Percentiles rank a stretch among this genome's conserved stretches.
phyloP scores from a whole-genome alignment of 2,797 vertebrate genomes.

The Muraenolepis orangiensis region DNA sequence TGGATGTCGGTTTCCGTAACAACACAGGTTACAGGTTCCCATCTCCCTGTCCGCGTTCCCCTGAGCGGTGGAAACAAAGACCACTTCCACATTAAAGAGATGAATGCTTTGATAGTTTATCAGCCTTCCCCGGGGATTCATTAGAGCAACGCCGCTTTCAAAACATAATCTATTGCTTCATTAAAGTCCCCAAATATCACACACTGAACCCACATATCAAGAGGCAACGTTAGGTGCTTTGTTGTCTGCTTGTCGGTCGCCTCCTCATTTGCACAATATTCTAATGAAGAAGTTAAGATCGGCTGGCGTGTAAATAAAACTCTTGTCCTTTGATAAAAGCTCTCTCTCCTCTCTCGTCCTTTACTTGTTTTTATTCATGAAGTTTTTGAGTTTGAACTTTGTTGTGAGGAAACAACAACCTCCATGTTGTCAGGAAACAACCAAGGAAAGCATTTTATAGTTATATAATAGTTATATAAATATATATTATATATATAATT shows the following conservation, averaged over 20 bases:
- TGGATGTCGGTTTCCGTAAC: too few relatives aligned
- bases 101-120: constrained; percentile 98
- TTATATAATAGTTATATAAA: too few relatives aligned
- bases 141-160: constrained; percentile 95
- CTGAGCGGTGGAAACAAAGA: constrained; percentile 76
- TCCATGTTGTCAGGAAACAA: constrained; percentile 93
- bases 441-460: too few relatives aligned
- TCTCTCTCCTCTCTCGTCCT: constrained; percentile 65
- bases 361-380: constrained; percentile 76
- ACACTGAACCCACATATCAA: constrained; percentile 89
- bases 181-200: constrained; percentile 98
- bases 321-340: constrained; percentile 79
- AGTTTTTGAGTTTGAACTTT: too few relatives aligned
- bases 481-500: too few relatives aligned
- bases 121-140: constrained; percentile 91
- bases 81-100: constrained; percentile 96
- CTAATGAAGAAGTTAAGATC: constrained; percentile 83
- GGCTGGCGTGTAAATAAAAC: constrained; percentile 83
- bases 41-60: constrained; percentile 81
- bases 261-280: constrained; percentile 80
- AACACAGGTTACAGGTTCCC: constrained; percentile 74
- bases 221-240: constrained; percentile 83
- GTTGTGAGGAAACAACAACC: constrained; percentile 92
- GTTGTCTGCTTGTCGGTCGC: too few relatives aligned
- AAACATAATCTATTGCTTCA: constrained; percentile 99